Evolutionary conservation across 2,797 vertebrate species (phyloP).

Genomic region (Malurus splendens): DNA sequence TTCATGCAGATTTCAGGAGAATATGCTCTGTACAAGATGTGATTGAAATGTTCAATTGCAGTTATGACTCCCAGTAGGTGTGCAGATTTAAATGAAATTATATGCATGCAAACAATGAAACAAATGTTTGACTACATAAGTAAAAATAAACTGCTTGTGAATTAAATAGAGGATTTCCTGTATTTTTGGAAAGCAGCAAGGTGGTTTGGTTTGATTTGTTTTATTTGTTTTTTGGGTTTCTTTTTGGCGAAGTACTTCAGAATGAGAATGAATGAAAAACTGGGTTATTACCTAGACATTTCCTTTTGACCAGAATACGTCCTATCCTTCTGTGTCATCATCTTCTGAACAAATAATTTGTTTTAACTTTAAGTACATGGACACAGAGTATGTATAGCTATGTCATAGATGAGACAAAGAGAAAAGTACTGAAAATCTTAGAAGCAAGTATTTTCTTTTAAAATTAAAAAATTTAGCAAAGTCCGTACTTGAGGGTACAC

Average conservation of each 20-base stretch:
- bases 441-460: not conserved
- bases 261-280: not conserved
- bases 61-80: not conserved
- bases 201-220: not conserved
- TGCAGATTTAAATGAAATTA: not conserved
- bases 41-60: not conserved
- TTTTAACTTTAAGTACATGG: not conserved
- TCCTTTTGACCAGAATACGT: not conserved
- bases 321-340: not conserved
- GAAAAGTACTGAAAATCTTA: not conserved
- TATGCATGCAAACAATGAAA: not conserved
- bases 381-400: not conserved
- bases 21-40: not conserved
- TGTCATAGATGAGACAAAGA: not conserved
- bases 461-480: not conserved
- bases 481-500: not conserved
- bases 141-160: not conserved
- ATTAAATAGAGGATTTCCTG: not conserved
- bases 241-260: not conserved
- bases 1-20: not conserved
- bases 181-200: not conserved
- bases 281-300: not conserved
- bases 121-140: not conserved
- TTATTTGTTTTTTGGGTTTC: no score
- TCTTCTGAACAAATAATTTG: not conserved